Percentiles rank a stretch among this genome's conserved stretches.
Conservation (phyloP, 2,888 invertebrate genomes). For the Imbricaverruca yamaguchii region DNA sequence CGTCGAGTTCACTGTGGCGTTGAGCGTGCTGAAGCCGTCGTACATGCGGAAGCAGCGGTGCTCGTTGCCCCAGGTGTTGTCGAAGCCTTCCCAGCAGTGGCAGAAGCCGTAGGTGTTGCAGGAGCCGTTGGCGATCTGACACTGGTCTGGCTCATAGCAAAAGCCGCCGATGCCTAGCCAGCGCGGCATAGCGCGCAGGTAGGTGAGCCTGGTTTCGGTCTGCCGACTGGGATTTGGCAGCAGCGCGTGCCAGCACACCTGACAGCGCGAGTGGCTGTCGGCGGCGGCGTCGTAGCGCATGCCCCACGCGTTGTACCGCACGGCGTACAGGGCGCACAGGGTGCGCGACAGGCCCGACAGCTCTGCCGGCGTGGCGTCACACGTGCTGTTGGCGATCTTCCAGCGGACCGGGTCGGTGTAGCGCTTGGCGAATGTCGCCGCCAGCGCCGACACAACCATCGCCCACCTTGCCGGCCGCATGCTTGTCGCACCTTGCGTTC, state of each 20-base stretch:
- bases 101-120: neutral
- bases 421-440: neutral
- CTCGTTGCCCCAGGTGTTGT: neutral
- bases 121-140: neutral
- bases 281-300: neutral
- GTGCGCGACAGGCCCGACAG: neutral
- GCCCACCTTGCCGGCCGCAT: neutral
- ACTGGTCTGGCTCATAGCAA: neutral
- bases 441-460: neutral
- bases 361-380: neutral
- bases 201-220: neutral
- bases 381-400: neutral
- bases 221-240: neutral
- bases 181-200: neutral
- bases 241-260: neutral
- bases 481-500: too few relatives aligned
- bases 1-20: too few relatives aligned
- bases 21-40: neutral
- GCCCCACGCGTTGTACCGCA: neutral
- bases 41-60: neutral
- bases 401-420: too few relatives aligned
- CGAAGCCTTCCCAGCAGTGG: neutral
- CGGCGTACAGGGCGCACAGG: neutral
- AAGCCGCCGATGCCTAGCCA: neutral
- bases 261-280: neutral